A percentile compares a stretch with the other conserved stretches of the same genome.
Evolutionary conservation across 2,797 vertebrate genomes (phyloP).

Genomic region (Sebastiscus tertius): DNA sequence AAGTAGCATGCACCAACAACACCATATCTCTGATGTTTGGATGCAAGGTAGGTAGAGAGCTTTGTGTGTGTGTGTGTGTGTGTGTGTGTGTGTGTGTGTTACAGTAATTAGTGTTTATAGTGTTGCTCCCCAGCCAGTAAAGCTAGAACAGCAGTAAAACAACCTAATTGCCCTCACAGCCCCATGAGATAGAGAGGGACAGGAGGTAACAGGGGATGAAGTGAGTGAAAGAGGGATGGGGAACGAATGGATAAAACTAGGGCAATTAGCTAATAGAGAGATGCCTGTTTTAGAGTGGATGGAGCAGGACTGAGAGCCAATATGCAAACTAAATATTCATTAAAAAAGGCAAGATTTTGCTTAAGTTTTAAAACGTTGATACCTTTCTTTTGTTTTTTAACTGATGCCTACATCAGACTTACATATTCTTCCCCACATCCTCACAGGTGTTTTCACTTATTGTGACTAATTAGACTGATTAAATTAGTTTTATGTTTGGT

Average conservation of each 20-base stretch:
- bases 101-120: constrained; percentile 66
- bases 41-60: constrained; percentile 87
- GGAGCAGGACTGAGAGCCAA: background rate
- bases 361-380: background rate
- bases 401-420: background rate
- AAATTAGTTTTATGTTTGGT: background rate
- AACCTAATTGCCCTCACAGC: constrained; percentile 58
- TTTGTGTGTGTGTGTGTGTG: constrained; percentile 3
- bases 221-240: constrained; percentile 29
- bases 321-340: background rate
- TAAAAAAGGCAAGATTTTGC: background rate
- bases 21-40: constrained; percentile 91
- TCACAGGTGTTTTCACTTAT: background rate
- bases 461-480: background rate
- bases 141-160: constrained; percentile 65
- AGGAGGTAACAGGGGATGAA: constrained; percentile 42
- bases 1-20: constrained; percentile 91
- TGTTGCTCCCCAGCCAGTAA: constrained; percentile 57
- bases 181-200: constrained; percentile 44
- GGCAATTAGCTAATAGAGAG: constrained; percentile 25
- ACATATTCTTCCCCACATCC: background rate
- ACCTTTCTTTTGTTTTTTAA: background rate
- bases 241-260: constrained; percentile 23
- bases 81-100: constrained; percentile 5
- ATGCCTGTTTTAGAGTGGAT: background rate